Base-by-base conservation (phyloP, 2,888 invertebrate genomes). In the Pycnomerus fuliginosus region DNA sequence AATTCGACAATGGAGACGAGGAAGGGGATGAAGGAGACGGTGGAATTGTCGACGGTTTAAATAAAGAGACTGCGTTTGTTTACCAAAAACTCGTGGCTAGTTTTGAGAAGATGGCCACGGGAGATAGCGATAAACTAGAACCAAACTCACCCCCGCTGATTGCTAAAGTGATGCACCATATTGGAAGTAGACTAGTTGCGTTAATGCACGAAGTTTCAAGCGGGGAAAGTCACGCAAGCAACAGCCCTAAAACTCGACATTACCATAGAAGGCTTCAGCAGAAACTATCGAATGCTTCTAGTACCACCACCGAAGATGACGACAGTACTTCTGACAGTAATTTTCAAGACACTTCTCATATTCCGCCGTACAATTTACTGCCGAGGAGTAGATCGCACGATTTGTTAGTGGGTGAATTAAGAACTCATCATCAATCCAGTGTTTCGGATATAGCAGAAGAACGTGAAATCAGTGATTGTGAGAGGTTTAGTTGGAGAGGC, bases 201-300 rank as follows among this genome's bases (percentile, higher is more conserved):
- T 74, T 93, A 45, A 93, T 93, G 93, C 91, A 92, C 66, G 92
- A 93, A 67, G 92, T 92, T 1, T 90, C 89, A 10, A 88, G 85
- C 32, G 87, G 88, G 17, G 82, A 81, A 48, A 77, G 78, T 25
- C 78, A 78, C 50, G 74, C 76, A 3, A 77, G 76, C 27, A 73
- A 71, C 22, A 85, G 86, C 53, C 82, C 87, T 0, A 75, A 79
- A 55, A 76, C 77, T 3, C 68, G 76, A 1, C 77, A 80, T 41
- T 78, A 80, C 55, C 81, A 82, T 53, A 73, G 80, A 32, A 70
- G 79, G 23, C 63, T 80, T 1, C 74, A 77, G 43, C 78, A 77
- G 54, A 81, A 80, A 61, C 69, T 79, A 15, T 77, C 80, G 0
- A 80, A 82, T 3, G 79, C 80, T 0, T 80, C 80, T 0, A 71